Percentiles rank a stretch among this genome's conserved stretches.
Conservation (phyloP, 2,888 invertebrate species). For the Cheilosia variabilis region DNA sequence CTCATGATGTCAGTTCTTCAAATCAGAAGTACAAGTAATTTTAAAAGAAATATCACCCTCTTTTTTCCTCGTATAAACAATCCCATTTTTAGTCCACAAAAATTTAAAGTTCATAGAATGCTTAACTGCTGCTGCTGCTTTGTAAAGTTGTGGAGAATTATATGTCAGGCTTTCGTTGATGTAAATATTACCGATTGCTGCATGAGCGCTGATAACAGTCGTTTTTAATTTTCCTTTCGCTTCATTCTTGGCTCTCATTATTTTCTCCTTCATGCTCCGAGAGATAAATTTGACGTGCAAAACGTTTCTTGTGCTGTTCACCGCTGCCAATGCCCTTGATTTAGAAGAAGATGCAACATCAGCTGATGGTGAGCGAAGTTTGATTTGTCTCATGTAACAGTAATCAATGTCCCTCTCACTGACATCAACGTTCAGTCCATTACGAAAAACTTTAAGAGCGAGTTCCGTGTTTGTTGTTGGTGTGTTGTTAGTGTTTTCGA, state of each 20-base stretch:
- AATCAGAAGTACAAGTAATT: constrained; percentile 10
- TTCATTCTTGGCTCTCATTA: constrained; percentile 11
- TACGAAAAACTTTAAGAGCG: too few species aligned
- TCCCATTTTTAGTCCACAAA: constrained; percentile 24
- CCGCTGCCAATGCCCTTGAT: too few species aligned
- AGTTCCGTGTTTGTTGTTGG: too few species aligned
- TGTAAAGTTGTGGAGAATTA: constrained; percentile 13
- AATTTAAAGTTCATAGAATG: constrained; percentile 15
- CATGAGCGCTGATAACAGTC: constrained; percentile 24
- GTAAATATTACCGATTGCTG: constrained; percentile 17
- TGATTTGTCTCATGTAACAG: too few species aligned
- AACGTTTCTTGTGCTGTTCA: too few species aligned
- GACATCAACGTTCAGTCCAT: too few species aligned
- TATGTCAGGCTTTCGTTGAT: constrained; percentile 23
- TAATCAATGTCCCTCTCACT: too few species aligned
- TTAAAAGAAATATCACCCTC: constrained; percentile 15
- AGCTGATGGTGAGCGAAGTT: too few species aligned
- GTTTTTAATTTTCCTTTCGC: constrained; percentile 16
- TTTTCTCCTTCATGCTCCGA: constrained; percentile 3
- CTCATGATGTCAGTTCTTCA: background rate
- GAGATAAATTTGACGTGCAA: constrained; percentile 11
- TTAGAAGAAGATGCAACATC: too few species aligned
- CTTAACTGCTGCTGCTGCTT: constrained; percentile 19
- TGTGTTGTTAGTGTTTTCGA: background rate
- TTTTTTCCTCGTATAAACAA: constrained; percentile 11